Evolutionary conservation across 2,113 vertebrate genomes (phyloP), one percentile per base, ranked within the genome.

Genomic region (Ptilorrhoa leucosticta): DNA sequence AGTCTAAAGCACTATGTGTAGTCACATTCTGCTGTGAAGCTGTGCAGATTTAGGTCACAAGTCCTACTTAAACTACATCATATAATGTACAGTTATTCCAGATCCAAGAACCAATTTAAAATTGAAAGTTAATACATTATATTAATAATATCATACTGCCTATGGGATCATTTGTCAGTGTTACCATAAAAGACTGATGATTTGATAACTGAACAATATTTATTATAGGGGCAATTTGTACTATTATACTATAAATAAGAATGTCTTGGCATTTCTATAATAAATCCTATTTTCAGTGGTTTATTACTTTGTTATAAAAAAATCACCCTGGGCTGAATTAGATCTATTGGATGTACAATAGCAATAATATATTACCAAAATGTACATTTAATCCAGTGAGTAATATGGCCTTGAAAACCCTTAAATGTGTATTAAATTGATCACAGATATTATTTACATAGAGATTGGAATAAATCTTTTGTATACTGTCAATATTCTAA

Each of bases 121-220:
- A 98, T 76, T 82, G 93, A 77, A 98, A 96, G 96, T 97, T 97
- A 98, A 98, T 97, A 96, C 95, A 94, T 97, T 96, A 94, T 51
- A 94, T 93, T 97, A 95, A 82, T 94, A 93, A 96, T 96, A 97
- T 85, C 85, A 66, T 76, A 80, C 76, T 93, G 94, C 89, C 94
- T 83, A 33, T 96, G 87, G 92, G 91, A 97, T 95, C 87, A 91
- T 92, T 93, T 98, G 93, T 98, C 96, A 97, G 51, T 40, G 90
- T 92, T 93, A 91, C 76, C 86, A 87, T 93, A 70, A 94, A 88
- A 97, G 97, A 97, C 94, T 97, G 96, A 98, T 94, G 97, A 96
- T 93, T 93, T 96, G 93, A 93, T 98, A 97, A 98, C 81, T 47
- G 88, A 94, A 83, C 89, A 96, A 72, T 96, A 98, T 98, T 98